These are phyloP conservation scores for Galerucella nymphaeae DNA, from an alignment of 2,888 invertebrate species.

Conservation along the genomic window DNA sequence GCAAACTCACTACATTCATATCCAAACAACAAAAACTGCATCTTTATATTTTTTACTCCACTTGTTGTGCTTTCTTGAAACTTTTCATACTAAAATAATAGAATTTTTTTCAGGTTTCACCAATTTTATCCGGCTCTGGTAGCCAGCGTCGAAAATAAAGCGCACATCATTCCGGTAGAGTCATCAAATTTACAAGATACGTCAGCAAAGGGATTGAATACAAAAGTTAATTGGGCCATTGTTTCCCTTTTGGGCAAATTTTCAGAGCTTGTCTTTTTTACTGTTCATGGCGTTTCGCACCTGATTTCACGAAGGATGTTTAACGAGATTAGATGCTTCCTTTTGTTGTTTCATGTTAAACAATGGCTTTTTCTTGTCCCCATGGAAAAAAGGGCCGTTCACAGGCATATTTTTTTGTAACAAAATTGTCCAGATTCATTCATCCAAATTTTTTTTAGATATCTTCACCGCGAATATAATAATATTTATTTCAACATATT, in stretches of 20 bases:
- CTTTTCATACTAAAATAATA: not conserved
- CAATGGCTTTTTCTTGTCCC: not conserved
- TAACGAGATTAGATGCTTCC: conserved; percentile 26
- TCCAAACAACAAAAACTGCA: too few species aligned
- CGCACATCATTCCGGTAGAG: conserved; percentile 46
- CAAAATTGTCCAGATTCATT: not conserved
- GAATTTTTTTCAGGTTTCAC: not conserved
- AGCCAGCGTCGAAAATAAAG: conserved; percentile 46
- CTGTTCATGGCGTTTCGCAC: conserved; percentile 38
- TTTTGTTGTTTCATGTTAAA: conserved; percentile 19
- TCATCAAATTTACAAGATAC: conserved; percentile 48
- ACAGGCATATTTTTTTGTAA: not conserved
- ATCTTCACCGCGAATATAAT: too few species aligned
- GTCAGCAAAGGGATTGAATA: conserved; percentile 42
- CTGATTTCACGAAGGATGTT: conserved; percentile 42
- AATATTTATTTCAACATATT: too few species aligned
- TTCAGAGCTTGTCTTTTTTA: conserved; percentile 41
- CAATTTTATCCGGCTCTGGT: conserved; percentile 23
- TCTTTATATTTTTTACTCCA: too few species aligned
- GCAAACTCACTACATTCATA: too few species aligned
- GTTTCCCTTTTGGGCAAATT: conserved; percentile 44
- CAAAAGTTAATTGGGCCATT: conserved; percentile 53
- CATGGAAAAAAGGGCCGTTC: not conserved
- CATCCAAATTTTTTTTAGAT: too few species aligned
- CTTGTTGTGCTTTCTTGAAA: too few species aligned